Percentiles rank a stretch among this genome's conserved stretches.
Evolutionary conservation across 1,140 invertebrate species (phyloP).

Genomic region (Drosophila nigromelanica): DNA sequence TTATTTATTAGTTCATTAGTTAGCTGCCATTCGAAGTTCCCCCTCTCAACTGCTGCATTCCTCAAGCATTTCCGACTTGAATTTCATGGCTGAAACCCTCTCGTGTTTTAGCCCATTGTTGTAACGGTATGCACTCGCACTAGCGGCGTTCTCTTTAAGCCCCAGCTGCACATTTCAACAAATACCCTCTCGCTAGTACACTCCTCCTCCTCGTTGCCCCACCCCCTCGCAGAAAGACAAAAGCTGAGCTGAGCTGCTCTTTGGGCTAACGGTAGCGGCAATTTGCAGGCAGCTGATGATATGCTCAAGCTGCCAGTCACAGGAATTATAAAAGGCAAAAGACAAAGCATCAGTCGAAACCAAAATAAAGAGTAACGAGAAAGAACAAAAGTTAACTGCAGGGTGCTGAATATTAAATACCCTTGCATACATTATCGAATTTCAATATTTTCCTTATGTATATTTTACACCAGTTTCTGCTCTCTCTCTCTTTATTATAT

Average conservation of each 20-base stretch:
- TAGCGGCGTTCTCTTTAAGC: slow-evolving; percentile 21
- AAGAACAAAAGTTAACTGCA: too few species aligned
- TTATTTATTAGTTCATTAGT: slow-evolving; percentile 14
- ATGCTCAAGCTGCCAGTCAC: slow-evolving; percentile 31
- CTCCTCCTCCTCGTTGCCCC: not conserved
- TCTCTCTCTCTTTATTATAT: too few species aligned
- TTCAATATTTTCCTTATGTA: too few species aligned
- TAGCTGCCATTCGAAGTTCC: slow-evolving; percentile 16
- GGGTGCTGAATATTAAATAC: too few species aligned
- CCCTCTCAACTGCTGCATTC: slow-evolving; percentile 6
- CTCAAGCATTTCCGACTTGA: slow-evolving; percentile 9
- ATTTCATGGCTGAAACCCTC: slow-evolving; percentile 11
- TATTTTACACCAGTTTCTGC: too few species aligned
- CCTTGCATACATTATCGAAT: too few species aligned
- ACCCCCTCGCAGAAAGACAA: slow-evolving; percentile 6
- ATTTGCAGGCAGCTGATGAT: slow-evolving; percentile 34
- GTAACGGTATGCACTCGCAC: slow-evolving; percentile 11
- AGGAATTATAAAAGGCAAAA: slow-evolving; percentile 52
- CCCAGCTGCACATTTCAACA: slow-evolving; percentile 30
- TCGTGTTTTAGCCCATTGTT: slow-evolving; percentile 19
- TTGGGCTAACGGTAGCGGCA: slow-evolving; percentile 36
- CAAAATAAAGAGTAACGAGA: slow-evolving; percentile 37
- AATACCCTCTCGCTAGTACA: not conserved
- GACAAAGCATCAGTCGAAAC: slow-evolving; percentile 48
- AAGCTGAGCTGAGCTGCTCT: slow-evolving; percentile 27